A percentile compares a stretch with the other conserved stretches of the same genome.
Evolutionary conservation across 2,113 vertebrate species (phyloP).

Genomic region (Sardina pilchardus): DNA sequence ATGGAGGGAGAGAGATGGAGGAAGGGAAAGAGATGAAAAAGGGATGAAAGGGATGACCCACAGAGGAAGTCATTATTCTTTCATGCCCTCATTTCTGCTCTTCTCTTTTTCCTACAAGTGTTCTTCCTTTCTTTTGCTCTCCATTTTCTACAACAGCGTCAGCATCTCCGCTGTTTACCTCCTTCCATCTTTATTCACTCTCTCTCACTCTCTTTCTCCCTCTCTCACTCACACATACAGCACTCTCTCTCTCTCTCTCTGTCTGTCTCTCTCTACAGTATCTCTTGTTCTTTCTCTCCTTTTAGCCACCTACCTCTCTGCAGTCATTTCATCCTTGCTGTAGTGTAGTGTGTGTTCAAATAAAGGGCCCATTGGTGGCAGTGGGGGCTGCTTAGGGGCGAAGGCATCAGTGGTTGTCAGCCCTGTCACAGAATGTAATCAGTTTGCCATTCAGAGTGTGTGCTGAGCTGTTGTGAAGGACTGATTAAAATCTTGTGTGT

Average conservation of each 20-base stretch:
- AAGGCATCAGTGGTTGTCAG: slow-evolving; percentile 53
- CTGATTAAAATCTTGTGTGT: slow-evolving; percentile 13
- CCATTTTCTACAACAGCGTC: slow-evolving; percentile 6
- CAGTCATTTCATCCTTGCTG: slow-evolving; percentile 7
- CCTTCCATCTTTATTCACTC: background rate
- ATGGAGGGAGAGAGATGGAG: background rate
- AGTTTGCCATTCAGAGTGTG: slow-evolving; percentile 21
- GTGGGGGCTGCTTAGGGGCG: slow-evolving; percentile 9
- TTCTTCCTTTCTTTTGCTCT: background rate
- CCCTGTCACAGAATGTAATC: slow-evolving; percentile 58
- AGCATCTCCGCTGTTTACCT: slow-evolving; percentile 23
- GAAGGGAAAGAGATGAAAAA: background rate
- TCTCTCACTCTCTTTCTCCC: slow-evolving; percentile 17
- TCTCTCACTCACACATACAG: too few species aligned
- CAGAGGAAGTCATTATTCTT: slow-evolving; percentile 23
- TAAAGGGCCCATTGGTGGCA: background rate
- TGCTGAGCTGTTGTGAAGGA: slow-evolving; percentile 3
- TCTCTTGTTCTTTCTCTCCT: slow-evolving; percentile 21
- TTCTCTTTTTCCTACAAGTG: background rate
- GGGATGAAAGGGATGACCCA: background rate
- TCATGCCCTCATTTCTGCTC: background rate
- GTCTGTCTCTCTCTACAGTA: too few species aligned
- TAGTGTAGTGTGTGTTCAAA: background rate
- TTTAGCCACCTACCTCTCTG: slow-evolving; percentile 41
- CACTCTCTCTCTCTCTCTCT: too few species aligned